Evolutionary conservation across 2,888 invertebrate genomes (phyloP).

Genomic region (Pammene fasciana): DNA sequence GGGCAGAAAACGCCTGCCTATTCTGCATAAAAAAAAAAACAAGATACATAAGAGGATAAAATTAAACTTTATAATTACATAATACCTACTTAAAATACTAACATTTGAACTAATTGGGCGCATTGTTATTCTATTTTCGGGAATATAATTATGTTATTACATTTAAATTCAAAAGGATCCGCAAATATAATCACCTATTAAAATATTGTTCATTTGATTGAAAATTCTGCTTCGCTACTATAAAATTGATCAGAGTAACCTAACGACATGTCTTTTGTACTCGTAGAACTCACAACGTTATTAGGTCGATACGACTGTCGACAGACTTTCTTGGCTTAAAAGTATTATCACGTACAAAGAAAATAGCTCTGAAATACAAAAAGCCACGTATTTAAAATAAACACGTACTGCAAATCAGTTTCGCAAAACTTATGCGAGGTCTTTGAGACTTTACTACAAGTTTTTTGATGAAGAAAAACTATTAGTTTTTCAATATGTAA

Average conservation of each 20-base stretch:
- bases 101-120: too few relatives aligned
- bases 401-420: not conserved
- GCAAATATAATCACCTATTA: not conserved
- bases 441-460: too few relatives aligned
- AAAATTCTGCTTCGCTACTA: not conserved
- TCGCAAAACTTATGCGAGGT: not conserved
- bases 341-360: conserved; percentile 7
- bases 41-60: too few relatives aligned
- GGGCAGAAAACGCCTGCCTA: too few relatives aligned
- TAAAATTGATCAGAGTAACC: not conserved
- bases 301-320: not conserved
- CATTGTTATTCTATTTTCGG: too few relatives aligned
- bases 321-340: not conserved
- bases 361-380: not conserved
- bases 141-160: too few relatives aligned
- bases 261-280: not conserved
- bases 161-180: too few relatives aligned
- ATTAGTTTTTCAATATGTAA: too few relatives aligned
- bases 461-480: too few relatives aligned
- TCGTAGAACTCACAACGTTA: not conserved
- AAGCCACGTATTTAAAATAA: conserved; percentile 4
- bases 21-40: too few relatives aligned
- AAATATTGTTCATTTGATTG: not conserved
- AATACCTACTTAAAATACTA: too few relatives aligned
- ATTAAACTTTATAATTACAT: too few relatives aligned